A percentile compares a stretch with the other conserved stretches of the same genome.
Evolutionary conservation across 1,140 invertebrate genomes (phyloP).

Genomic region (Solenopsis fugax): DNA sequence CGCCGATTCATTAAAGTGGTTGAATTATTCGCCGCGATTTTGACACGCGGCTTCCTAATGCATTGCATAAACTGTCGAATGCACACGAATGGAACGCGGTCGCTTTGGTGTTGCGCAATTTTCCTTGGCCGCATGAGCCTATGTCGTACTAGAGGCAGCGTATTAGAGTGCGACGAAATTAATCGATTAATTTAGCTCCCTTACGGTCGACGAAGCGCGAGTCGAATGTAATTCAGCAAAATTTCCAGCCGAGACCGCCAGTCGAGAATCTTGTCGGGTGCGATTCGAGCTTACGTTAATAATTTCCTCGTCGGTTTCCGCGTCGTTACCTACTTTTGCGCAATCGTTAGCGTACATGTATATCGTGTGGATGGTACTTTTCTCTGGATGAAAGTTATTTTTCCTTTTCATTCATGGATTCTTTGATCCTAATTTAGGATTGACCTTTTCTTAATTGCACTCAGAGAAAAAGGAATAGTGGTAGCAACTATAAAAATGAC

Average conservation of each 20-base stretch:
- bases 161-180: constrained; percentile 63
- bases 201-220: constrained; percentile 55
- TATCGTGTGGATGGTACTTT: not conserved
- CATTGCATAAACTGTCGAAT: constrained; percentile 47
- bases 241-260: constrained; percentile 56
- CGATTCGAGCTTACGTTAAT: constrained; percentile 64
- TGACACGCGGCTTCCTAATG: constrained; percentile 54
- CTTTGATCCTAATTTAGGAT: not conserved
- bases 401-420: not conserved
- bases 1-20: constrained; percentile 39
- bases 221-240: constrained; percentile 67
- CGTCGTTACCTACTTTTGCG: constrained; percentile 63
- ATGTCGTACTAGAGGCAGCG: constrained; percentile 5
- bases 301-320: constrained; percentile 64
- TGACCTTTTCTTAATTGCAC: not conserved
- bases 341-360: constrained; percentile 48
- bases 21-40: constrained; percentile 52
- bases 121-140: constrained; percentile 47
- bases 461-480: no score
- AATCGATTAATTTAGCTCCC: constrained; percentile 71
- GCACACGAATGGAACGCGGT: constrained; percentile 28
- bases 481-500: no score
- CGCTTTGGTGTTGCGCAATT: constrained; percentile 21
- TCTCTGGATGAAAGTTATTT: not conserved
- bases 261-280: constrained; percentile 35